Conservation (phyloP, 30 jellyfish, hydroid and myxozoan species). For the Aurelia aurita complex sp. Pacific region DNA sequence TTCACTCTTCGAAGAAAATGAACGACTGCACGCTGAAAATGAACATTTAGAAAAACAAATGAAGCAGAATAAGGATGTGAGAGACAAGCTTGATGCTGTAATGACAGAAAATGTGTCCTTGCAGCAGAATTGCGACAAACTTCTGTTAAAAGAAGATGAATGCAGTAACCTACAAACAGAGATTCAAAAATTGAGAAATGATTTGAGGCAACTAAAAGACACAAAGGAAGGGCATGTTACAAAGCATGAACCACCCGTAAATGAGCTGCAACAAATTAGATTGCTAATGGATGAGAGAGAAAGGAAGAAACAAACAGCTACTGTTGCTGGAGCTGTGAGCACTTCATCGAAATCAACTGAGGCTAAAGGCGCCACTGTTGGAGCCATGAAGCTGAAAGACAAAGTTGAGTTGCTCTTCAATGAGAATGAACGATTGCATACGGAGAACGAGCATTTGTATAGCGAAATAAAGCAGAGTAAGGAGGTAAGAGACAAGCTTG, state of each 20-base stretch:
- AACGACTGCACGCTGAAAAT: conserved; percentile 2
- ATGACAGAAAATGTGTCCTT: background rate
- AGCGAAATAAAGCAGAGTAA: background rate
- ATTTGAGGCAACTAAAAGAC: background rate
- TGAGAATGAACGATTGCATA: conserved; percentile 16
- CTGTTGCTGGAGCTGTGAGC: background rate
- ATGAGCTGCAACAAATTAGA: background rate
- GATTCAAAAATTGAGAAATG: background rate
- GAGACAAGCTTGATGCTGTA: too few species aligned
- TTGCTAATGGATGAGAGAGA: background rate
- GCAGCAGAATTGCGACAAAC: background rate
- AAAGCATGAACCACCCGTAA: too few species aligned
- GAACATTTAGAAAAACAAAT: background rate
- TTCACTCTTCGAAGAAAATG: conserved; percentile 15
- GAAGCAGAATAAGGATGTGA: background rate
- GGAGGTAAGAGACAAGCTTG: background rate
- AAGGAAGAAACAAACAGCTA: too few species aligned
- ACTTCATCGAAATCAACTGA: background rate
- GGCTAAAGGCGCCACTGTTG: background rate
- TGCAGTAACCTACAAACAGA: background rate
- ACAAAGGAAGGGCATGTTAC: background rate
- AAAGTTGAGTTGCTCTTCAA: background rate
- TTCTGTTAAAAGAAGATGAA: background rate
- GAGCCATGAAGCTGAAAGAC: background rate
- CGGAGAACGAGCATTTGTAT: background rate